A percentile compares a stretch with the other conserved stretches of the same genome.
phyloP scores from a whole-genome alignment of 2,113 vertebrate species.

The Carollia perspicillata region DNA sequence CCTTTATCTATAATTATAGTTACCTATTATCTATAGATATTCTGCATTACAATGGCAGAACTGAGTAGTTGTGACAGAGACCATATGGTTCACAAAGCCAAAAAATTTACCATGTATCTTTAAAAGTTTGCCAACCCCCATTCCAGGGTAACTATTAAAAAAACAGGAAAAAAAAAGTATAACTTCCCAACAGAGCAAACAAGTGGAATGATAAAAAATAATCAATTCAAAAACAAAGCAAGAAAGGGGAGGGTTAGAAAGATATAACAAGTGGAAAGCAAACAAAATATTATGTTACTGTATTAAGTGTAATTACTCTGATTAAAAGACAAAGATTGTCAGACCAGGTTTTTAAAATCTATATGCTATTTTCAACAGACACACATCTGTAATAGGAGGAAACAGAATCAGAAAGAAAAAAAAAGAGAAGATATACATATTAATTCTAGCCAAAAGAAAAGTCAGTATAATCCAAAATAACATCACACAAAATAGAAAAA shows the following conservation, averaged over 20 bases:
- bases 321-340: slow-evolving; percentile 9
- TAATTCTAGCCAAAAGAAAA: slow-evolving; percentile 6
- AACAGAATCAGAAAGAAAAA: not conserved
- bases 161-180: too few relatives aligned
- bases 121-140: not conserved
- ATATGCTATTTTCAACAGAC: not conserved
- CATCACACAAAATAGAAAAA: slow-evolving; percentile 11
- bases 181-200: not conserved
- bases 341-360: not conserved
- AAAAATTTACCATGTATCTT: not conserved
- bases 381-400: not conserved
- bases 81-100: not conserved
- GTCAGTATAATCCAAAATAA: not conserved
- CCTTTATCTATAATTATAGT: not conserved
- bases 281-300: slow-evolving; percentile 1
- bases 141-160: not conserved
- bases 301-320: not conserved
- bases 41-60: not conserved
- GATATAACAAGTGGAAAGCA: not conserved
- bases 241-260: not conserved
- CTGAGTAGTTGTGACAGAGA: not conserved
- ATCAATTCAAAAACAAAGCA: not conserved
- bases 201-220: not conserved
- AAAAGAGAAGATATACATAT: not conserved
- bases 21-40: not conserved